Percentiles rank a stretch among this genome's conserved stretches.
Evolutionary conservation across 2,797 vertebrate genomes (phyloP).

Genomic region (Florisuga fusca): DNA sequence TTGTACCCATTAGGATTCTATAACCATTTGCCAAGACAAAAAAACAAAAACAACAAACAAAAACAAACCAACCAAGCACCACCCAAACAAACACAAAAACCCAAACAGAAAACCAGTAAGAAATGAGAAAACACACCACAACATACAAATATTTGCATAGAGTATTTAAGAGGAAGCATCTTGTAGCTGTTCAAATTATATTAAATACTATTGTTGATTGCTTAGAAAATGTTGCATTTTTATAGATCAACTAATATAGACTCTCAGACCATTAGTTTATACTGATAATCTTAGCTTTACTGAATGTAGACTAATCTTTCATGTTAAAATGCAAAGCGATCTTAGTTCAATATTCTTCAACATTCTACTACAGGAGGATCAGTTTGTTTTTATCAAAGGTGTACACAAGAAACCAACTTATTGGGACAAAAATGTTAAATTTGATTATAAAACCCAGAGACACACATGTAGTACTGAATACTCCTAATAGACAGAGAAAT

Average conservation of each 20-base stretch:
- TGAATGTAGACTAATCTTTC: background rate
- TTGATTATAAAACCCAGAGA: background rate
- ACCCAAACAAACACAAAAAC: too few species aligned
- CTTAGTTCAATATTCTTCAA: background rate
- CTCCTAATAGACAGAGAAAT: background rate
- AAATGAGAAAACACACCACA: background rate
- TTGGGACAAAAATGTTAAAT: background rate
- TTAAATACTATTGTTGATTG: background rate
- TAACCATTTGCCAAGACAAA: background rate
- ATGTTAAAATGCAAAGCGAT: background rate
- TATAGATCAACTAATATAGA: background rate
- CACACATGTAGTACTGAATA: background rate
- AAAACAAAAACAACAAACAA: background rate
- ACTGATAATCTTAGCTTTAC: background rate
- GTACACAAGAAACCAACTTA: background rate
- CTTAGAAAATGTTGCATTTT: background rate
- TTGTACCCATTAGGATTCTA: background rate
- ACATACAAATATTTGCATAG: background rate
- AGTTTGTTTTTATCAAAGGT: background rate
- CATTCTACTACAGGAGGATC: accelerated
- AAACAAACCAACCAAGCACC: background rate
- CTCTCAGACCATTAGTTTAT: background rate
- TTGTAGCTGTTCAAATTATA: background rate
- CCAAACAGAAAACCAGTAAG: background rate
- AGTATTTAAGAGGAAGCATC: background rate